Conservation (phyloP, 2,888 invertebrate species). For the Clanis bilineata region DNA sequence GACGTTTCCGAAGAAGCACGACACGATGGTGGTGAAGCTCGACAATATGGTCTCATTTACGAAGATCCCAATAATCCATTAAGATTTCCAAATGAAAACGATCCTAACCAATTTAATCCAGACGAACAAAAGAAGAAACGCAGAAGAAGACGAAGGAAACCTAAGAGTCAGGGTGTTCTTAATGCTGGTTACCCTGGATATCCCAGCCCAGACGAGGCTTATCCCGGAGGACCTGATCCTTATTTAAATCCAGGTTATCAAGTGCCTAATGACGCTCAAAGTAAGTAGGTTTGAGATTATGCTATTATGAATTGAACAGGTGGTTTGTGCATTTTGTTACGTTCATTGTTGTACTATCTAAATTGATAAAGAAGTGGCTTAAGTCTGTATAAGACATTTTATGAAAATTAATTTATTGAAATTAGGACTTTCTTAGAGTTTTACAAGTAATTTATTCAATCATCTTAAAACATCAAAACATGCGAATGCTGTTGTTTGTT, state of each 20-base stretch:
- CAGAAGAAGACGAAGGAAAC: constrained; percentile 45
- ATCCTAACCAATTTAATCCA: background rate
- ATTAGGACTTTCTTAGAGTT: too few relatives aligned
- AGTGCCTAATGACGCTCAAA: constrained; percentile 10
- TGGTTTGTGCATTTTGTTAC: background rate
- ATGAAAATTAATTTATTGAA: too few relatives aligned
- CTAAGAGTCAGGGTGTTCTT: constrained; percentile 29
- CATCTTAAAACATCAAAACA: too few relatives aligned
- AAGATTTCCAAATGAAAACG: constrained; percentile 34
- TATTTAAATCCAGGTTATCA: constrained; percentile 26
- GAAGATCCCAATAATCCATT: constrained; percentile 23
- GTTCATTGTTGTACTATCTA: too few relatives aligned
- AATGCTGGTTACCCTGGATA: constrained; percentile 17
- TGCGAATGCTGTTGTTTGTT: too few relatives aligned
- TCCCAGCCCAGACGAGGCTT: too few relatives aligned
- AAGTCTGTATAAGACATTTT: too few relatives aligned
- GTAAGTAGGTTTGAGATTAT: constrained; percentile 1
- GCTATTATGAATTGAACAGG: background rate
- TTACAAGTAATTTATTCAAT: too few relatives aligned
- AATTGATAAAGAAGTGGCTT: too few relatives aligned
- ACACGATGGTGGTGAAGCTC: constrained; percentile 23
- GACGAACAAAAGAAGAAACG: constrained; percentile 40
- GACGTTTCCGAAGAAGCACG: constrained; percentile 24
- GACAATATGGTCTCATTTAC: constrained; percentile 10
- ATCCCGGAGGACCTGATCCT: constrained; percentile 17